A percentile compares a stretch with the other conserved stretches of the same genome.
These are phyloP conservation scores for Thalassaphorura encarpata DNA, from an alignment of 1,140 invertebrate species.

Conservation along the genomic window DNA sequence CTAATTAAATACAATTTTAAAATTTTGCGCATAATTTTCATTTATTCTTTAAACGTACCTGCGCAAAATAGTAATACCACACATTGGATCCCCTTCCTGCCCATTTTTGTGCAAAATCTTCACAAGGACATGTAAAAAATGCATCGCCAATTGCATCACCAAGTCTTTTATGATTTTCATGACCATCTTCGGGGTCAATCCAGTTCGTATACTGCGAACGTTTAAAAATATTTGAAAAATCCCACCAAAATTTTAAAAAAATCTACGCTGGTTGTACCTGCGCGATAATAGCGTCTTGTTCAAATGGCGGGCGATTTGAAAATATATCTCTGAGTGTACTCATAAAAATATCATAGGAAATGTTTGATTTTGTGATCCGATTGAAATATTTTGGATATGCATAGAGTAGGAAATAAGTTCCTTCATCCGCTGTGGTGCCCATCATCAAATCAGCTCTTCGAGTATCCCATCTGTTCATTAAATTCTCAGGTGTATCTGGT, in stretches of 20 bases:
- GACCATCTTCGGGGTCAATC: slow-evolving; percentile 69
- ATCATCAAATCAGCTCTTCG: slow-evolving; percentile 72
- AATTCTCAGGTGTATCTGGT: slow-evolving; percentile 67
- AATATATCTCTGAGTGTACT: slow-evolving; percentile 78
- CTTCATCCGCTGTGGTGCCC: slow-evolving; percentile 78
- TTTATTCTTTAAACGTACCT: slow-evolving; percentile 48
- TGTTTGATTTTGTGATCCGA: slow-evolving; percentile 64
- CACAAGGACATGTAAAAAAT: slow-evolving; percentile 84
- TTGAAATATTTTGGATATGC: slow-evolving; percentile 82
- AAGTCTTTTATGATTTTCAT: slow-evolving; percentile 69
- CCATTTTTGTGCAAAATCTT: slow-evolving; percentile 73
- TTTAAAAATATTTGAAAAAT: not conserved
- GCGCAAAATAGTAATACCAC: slow-evolving; percentile 87
- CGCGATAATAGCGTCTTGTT: slow-evolving; percentile 78
- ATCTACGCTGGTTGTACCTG: slow-evolving; percentile 49
- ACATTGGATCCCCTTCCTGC: slow-evolving; percentile 68
- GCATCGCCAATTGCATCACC: slow-evolving; percentile 82
- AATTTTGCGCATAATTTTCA: not conserved
- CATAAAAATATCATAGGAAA: slow-evolving; percentile 70
- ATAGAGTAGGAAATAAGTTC: slow-evolving; percentile 79
- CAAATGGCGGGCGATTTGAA: slow-evolving; percentile 69
- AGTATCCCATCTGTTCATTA: slow-evolving; percentile 54
- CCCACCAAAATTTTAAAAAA: not conserved
- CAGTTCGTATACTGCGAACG: slow-evolving; percentile 76
- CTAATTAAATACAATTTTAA: not conserved